Evolutionary conservation across 2,113 vertebrate species (phyloP).

Genomic region (Marmota flaviventris): DNA sequence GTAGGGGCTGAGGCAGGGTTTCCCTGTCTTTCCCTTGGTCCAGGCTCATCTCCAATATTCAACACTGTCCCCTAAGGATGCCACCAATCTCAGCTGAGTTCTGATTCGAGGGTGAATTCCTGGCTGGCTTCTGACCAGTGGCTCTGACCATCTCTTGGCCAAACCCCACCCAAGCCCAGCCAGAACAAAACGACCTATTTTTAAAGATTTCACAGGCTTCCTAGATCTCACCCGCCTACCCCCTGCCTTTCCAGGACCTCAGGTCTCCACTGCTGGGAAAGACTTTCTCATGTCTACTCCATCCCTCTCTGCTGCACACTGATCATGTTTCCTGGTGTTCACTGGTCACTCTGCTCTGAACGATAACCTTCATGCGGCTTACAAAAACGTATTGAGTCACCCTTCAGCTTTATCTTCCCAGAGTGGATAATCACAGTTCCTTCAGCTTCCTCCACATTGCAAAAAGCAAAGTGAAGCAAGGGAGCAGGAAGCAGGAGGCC

Average conservation of each 20-base stretch:
- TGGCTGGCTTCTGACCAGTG: background rate
- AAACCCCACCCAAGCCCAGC: conserved; percentile 56
- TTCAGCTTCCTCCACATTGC: conserved; percentile 27
- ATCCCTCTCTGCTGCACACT: background rate
- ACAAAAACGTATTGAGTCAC: conserved; percentile 6
- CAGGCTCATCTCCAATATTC: background rate
- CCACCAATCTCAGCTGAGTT: conserved; percentile 26
- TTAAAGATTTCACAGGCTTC: conserved; percentile 58
- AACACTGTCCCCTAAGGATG: background rate
- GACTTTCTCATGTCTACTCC: background rate
- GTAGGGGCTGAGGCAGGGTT: conserved; percentile 9
- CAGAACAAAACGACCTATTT: conserved; percentile 71
- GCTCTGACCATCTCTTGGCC: background rate
- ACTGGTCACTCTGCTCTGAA: background rate
- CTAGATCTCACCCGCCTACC: background rate
- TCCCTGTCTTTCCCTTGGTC: background rate
- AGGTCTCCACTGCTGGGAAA: conserved; percentile 34
- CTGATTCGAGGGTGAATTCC: background rate
- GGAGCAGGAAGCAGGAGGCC: background rate
- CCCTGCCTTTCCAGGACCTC: conserved; percentile 59
- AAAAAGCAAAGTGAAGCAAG: conserved; percentile 41
- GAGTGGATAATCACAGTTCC: background rate
- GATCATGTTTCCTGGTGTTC: background rate
- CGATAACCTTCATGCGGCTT: conserved; percentile 54
- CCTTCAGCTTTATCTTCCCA: conserved; percentile 35